Evolutionary conservation across 2,888 invertebrate species (phyloP).

Genomic region (Caenorhabditis sp.): DNA sequence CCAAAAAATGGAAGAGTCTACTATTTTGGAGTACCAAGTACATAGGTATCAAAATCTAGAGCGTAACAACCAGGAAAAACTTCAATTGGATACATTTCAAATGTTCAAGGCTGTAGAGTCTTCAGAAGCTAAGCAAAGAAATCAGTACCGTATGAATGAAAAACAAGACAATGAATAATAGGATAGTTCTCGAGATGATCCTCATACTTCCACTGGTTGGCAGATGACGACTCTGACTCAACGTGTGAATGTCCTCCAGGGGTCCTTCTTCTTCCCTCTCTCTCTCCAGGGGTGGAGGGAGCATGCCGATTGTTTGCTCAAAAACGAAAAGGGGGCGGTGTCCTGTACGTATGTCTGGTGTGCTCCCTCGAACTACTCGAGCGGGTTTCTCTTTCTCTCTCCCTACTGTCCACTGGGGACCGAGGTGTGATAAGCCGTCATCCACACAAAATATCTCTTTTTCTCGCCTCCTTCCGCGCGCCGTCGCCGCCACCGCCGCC

Average conservation of each 20-base stretch:
- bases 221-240: slow-evolving; percentile 11
- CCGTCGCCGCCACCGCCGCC: slow-evolving; percentile 7
- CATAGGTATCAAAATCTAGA: too few species aligned
- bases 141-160: slow-evolving; percentile 41
- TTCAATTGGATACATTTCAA: too few species aligned
- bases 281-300: slow-evolving; percentile 42
- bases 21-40: too few species aligned
- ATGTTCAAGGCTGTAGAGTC: neutral
- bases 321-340: slow-evolving; percentile 34
- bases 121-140: neutral
- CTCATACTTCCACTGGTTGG: slow-evolving; percentile 22
- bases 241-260: slow-evolving; percentile 20
- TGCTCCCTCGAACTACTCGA: slow-evolving; percentile 47
- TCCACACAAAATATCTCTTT: slow-evolving; percentile 49
- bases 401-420: neutral
- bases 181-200: too few species aligned
- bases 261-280: neutral
- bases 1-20: too few species aligned
- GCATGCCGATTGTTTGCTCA: slow-evolving; percentile 57
- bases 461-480: slow-evolving; percentile 34
- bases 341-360: slow-evolving; percentile 23
- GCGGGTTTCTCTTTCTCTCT: slow-evolving; percentile 15
- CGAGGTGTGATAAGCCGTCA: slow-evolving; percentile 39
- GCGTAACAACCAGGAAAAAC: too few species aligned
- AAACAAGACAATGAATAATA: slow-evolving; percentile 28